phyloP scores from a whole-genome alignment of 64 coral and sea anemone genomes.

The Orbicella faveolata region DNA sequence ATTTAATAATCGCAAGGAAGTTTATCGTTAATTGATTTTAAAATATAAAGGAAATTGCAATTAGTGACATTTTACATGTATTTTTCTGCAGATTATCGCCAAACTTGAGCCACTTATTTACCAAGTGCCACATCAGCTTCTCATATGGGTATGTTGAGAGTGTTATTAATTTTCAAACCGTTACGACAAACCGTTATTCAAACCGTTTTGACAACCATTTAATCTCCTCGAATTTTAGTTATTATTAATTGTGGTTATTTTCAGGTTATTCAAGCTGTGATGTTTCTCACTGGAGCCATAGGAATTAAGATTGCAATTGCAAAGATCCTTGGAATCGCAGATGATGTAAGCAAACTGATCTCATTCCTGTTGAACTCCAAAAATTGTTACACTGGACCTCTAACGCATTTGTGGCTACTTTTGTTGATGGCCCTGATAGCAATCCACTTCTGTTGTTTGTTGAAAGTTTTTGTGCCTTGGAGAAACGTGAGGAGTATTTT shows the following conservation, averaged over 20 bases:
- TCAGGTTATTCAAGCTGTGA: slow-evolving; percentile 69
- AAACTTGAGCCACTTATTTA: slow-evolving; percentile 59
- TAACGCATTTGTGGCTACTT: no score
- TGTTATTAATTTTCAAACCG: background rate
- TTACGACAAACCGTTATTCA: background rate
- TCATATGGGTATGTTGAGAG: slow-evolving; percentile 72
- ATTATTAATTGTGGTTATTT: background rate
- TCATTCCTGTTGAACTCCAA: background rate
- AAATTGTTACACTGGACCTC: background rate
- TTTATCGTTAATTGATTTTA: no score
- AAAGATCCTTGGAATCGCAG: slow-evolving; percentile 76
- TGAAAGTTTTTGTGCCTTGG: no score
- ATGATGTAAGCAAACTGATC: slow-evolving; percentile 75
- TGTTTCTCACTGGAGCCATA: slow-evolving; percentile 76
- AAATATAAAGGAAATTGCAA: no score
- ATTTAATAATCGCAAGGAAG: no score
- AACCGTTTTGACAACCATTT: no score
- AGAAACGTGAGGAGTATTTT: no score
- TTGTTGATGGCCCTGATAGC: no score
- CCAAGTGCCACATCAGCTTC: slow-evolving; percentile 76
- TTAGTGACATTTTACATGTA: no score
- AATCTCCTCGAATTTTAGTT: no score
- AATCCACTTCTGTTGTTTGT: no score
- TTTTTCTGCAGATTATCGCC: slow-evolving; percentile 58
- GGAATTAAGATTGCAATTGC: slow-evolving; percentile 72